These are phyloP conservation scores for Musca vetustissima DNA, from an alignment of 1,140 invertebrate species.

Conservation along the genomic window DNA sequence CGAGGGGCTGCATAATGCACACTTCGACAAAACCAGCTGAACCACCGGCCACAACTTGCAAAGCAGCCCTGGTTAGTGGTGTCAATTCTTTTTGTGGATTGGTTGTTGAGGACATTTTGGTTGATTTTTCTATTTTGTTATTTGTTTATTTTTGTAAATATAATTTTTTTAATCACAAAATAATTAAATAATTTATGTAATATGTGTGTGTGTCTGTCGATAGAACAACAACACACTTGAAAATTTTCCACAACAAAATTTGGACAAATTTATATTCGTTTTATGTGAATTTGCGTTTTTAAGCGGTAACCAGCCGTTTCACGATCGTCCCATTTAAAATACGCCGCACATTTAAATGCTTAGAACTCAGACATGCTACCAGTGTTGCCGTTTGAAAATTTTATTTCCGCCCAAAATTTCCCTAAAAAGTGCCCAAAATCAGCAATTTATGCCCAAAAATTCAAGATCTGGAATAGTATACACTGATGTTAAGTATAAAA, in stretches of 20 bases:
- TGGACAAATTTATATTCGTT: background rate
- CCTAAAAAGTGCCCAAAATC: too few relatives aligned
- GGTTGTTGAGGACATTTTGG: background rate
- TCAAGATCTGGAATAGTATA: too few relatives aligned
- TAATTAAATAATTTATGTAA: background rate
- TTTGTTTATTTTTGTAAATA: background rate
- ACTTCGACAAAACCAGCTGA: constrained; percentile 93
- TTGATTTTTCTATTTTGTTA: too few relatives aligned
- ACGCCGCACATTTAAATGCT: background rate
- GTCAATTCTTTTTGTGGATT: constrained; percentile 34
- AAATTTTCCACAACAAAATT: background rate
- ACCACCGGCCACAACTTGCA: constrained; percentile 86
- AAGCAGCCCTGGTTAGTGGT: constrained; percentile 68
- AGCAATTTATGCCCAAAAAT: too few relatives aligned
- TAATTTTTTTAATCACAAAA: background rate
- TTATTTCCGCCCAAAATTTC: too few relatives aligned
- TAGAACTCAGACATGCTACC: constrained; percentile 2
- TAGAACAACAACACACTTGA: too few relatives aligned
- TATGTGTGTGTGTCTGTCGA: background rate
- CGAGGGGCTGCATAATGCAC: constrained; percentile 93
- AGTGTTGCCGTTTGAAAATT: too few relatives aligned
- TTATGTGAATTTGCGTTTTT: background rate
- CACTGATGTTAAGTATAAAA: too few relatives aligned
- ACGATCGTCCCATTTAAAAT: too few relatives aligned
- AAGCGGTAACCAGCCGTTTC: too few relatives aligned